Evolutionary conservation across 1,140 invertebrate genomes (phyloP).

Genomic region (Drosophila simulans): DNA sequence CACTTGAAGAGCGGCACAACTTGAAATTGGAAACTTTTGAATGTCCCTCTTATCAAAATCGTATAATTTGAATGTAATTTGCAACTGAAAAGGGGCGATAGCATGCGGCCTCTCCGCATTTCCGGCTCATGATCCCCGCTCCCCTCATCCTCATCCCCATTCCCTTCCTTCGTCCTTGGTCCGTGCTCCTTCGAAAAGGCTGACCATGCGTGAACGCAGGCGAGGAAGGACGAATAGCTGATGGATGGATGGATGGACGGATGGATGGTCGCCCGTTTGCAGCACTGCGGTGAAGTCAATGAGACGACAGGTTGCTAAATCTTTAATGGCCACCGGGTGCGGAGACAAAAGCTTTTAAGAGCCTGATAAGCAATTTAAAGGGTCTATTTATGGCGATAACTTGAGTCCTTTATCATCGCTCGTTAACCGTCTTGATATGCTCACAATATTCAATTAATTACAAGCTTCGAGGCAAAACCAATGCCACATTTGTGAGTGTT

Average conservation of each 20-base stretch:
- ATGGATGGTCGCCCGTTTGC: constrained; percentile 1
- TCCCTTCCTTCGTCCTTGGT: background rate
- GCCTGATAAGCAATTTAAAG: background rate
- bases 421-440: too few species aligned
- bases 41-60: constrained; percentile 84
- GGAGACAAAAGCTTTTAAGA: constrained; percentile 64
- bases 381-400: background rate
- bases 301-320: constrained; percentile 76
- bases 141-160: background rate
- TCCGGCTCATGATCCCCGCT: constrained; percentile 9
- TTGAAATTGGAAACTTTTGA: constrained; percentile 84
- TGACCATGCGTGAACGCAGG: constrained; percentile 46
- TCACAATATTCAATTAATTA: background rate
- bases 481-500: background rate
- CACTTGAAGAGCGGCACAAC: constrained; percentile 76
- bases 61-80: constrained; percentile 84
- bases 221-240: constrained; percentile 3
- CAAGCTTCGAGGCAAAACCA: too few species aligned
- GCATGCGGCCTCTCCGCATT: constrained; percentile 28
- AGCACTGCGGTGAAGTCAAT: constrained; percentile 77
- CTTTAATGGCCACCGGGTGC: constrained; percentile 60
- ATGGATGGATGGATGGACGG: background rate
- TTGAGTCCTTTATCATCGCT: too few species aligned
- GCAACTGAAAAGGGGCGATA: constrained; percentile 75
- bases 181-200: constrained; percentile 16